A percentile compares a stretch with the other conserved stretches of the same genome.
Conservation (phyloP, 1,140 invertebrate species). For the Camponotus pennsylvanicus region DNA sequence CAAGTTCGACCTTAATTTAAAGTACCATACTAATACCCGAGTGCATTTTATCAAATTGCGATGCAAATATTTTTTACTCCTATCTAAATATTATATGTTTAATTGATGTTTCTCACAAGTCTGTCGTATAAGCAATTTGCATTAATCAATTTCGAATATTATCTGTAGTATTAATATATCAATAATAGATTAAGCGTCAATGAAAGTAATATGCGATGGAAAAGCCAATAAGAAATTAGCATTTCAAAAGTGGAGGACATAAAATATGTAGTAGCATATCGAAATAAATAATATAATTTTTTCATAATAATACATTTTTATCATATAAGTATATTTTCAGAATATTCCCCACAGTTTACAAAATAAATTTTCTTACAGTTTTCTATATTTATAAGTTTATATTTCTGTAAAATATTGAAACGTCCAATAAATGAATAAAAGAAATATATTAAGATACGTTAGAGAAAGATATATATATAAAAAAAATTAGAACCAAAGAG, state of each 20-base stretch:
- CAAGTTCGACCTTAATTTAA: background rate
- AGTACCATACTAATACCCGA: background rate
- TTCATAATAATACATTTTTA: background rate
- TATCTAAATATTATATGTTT: background rate
- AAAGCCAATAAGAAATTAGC: background rate
- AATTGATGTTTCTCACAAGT: background rate
- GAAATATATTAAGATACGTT: conserved; percentile 37
- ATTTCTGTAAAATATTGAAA: conserved; percentile 2
- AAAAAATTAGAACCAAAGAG: conserved; percentile 24
- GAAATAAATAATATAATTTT: background rate
- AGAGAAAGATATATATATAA: conserved; percentile 7
- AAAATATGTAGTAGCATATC: background rate
- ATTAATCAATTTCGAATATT: conserved; percentile 1
- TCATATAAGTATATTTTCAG: background rate
- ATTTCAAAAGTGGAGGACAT: background rate
- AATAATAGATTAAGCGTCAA: background rate
- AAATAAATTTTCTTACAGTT: conserved; percentile 1
- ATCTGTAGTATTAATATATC: conserved; percentile 16
- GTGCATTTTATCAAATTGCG: background rate
- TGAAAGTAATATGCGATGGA: background rate
- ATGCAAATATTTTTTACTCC: background rate
- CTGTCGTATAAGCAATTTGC: background rate
- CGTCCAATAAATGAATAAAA: background rate
- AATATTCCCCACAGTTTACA: background rate
- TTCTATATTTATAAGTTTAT: conserved; percentile 23